phyloP scores from a whole-genome alignment of 2,113 vertebrate species.

The Pelmatolapia mariae region DNA sequence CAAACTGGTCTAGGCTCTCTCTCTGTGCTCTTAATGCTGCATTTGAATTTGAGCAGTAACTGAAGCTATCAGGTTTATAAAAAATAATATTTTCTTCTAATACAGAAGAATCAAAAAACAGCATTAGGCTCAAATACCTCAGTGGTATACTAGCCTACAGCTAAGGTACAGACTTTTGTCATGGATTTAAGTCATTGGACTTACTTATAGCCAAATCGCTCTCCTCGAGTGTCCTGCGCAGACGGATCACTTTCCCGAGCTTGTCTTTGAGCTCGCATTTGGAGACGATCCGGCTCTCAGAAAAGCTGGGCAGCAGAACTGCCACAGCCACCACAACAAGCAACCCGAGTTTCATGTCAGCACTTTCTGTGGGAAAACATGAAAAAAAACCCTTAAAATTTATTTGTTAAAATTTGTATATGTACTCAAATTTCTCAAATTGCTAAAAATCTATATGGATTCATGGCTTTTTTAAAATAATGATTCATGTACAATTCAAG shows the following conservation, averaged over 20 bases:
- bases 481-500: neutral
- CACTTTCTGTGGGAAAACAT: neutral
- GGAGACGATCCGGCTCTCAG: neutral
- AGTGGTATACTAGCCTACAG: neutral
- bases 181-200: neutral
- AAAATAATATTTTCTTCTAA: neutral
- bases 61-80: neutral
- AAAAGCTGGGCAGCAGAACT: constrained; percentile 7
- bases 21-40: neutral
- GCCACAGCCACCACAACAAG: constrained; percentile 15
- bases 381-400: neutral
- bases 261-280: constrained; percentile 29
- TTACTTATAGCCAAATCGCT: neutral
- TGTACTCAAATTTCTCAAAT: neutral
- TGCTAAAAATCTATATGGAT: neutral
- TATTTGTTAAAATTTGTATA: neutral
- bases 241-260: accelerated
- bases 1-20: neutral
- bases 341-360: constrained; percentile 23
- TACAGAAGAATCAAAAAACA: neutral
- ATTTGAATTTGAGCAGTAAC: neutral
- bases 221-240: neutral
- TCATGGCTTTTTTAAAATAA: neutral
- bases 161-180: neutral
- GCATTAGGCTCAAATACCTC: neutral